Evolutionary conservation across 2,888 invertebrate species (phyloP).

Genomic region (Eugnorisma glareosa): DNA sequence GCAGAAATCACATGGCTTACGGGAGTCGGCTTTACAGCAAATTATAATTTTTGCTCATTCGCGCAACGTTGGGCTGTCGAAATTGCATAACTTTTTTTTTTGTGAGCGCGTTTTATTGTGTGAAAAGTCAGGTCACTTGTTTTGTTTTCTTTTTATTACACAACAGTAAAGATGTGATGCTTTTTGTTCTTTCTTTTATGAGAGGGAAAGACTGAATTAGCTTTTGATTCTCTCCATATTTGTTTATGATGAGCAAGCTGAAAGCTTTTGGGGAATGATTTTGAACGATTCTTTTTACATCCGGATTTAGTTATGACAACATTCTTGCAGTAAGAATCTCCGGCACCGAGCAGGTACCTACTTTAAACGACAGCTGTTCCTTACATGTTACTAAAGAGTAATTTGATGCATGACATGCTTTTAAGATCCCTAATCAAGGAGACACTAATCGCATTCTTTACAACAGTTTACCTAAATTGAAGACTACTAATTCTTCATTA

Average conservation of each 20-base stretch:
- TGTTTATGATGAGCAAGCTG: conserved; percentile 15
- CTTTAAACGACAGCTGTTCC: conserved; percentile 7
- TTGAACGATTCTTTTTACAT: not conserved
- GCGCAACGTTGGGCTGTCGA: conserved; percentile 61
- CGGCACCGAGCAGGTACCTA: not conserved
- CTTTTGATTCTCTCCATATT: conserved; percentile 10
- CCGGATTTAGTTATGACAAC: not conserved
- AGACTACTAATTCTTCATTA: conserved; percentile 48
- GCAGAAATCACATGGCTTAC: conserved; percentile 73
- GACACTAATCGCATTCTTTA: conserved; percentile 42
- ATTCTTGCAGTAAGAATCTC: not conserved
- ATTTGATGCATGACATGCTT: conserved; percentile 24
- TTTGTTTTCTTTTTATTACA: conserved; percentile 63
- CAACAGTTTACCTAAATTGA: conserved; percentile 38
- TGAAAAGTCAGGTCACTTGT: conserved; percentile 64
- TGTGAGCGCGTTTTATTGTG: conserved; percentile 61
- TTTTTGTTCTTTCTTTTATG: conserved; percentile 14
- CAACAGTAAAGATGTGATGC: conserved; percentile 37
- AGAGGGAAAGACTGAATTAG: conserved; percentile 14
- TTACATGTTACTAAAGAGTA: conserved; percentile 24
- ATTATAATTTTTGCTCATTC: conserved; percentile 71
- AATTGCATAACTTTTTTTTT: conserved; percentile 62
- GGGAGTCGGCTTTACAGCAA: conserved; percentile 60
- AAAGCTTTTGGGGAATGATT: not conserved
- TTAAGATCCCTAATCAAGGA: conserved; percentile 26